Conservation (phyloP, 2,797 vertebrate genomes). For the Phrynocephalus vlangalii region DNA sequence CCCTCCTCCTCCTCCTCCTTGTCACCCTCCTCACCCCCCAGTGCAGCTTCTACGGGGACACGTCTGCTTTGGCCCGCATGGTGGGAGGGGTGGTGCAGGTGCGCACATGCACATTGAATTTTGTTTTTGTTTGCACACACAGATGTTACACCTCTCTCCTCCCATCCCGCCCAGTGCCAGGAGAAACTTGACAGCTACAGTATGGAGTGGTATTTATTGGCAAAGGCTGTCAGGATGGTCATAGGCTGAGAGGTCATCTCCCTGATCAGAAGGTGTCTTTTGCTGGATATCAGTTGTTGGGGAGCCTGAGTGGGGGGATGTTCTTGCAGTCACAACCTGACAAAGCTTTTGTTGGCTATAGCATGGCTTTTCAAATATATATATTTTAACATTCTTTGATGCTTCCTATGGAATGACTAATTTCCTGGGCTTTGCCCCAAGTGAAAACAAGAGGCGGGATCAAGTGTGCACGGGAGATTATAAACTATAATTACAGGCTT, state of each 20-base stretch:
- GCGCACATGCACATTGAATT: too few relatives aligned
- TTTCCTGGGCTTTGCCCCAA: conserved; percentile 10
- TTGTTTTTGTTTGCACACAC: too few relatives aligned
- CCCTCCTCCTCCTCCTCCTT: too few relatives aligned
- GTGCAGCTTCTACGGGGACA: too few relatives aligned
- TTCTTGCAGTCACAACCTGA: not conserved
- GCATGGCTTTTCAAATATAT: not conserved
- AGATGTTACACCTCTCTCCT: too few relatives aligned
- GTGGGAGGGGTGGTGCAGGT: too few relatives aligned
- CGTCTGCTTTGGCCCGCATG: too few relatives aligned
- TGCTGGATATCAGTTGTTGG: not conserved
- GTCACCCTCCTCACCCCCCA: too few relatives aligned
- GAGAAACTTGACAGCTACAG: too few relatives aligned
- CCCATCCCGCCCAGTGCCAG: too few relatives aligned
- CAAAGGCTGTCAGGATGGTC: not conserved
- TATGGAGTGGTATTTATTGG: not conserved
- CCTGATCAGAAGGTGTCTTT: not conserved
- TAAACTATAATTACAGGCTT: conserved; percentile 32
- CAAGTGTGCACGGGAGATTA: conserved; percentile 26
- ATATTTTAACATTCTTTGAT: not conserved
- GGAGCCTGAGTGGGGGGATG: not conserved
- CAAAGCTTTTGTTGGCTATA: not conserved
- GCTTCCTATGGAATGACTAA: conserved; percentile 16
- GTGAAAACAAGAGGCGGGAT: not conserved
- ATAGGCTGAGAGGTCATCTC: not conserved